Evolutionary conservation across 2,888 invertebrate species (phyloP), one percentile per base, ranked within the genome.

Genomic region (Zygaena filipendulae): DNA sequence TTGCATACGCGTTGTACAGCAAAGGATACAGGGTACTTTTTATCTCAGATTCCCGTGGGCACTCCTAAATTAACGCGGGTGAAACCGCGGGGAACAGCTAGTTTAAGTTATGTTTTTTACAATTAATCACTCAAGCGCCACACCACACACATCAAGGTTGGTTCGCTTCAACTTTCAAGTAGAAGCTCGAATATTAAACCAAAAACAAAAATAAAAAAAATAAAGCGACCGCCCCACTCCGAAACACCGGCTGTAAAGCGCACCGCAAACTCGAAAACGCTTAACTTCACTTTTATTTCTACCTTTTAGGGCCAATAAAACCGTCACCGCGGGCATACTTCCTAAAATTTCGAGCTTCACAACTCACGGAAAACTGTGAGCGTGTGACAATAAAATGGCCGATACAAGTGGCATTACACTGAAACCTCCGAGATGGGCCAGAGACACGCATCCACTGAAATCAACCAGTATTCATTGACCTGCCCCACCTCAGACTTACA

Each of bases 361-460:
- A 63, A 68, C 58, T 64, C 68, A 64, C 50, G 51, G 44, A 52
- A 58, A 67, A 60, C 53, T 46, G 59, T 54, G 52, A 56, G 59
- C 61, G 71, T 71, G 74, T 71, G 66, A 71, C 72, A 62, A 63
- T 72, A 72, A 70, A 72, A 72, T 63, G 66, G 59, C 62, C 61
- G 48, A 66, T 66, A 75, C 70, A 72, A 79, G 77, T 75, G 74
- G 70, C 61, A 64, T 70, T 70, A 67, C 64, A 55, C 61, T 51
- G 50, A 53, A 59, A 57, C 58, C 59, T 49, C 45, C 51, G 40
- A 56, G 71, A 79, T 77, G 64, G 71, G 54, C 47, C 39, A 35
- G 40, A 58, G 49, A 56, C 77, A 79, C 77, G 77, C 77, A 74
- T 59, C 52, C 44, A 43, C 35, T 36, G 11, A 7, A 21, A 39